Percentiles rank a stretch among this genome's conserved stretches.
These are phyloP conservation scores for Lampris incognitus DNA, from an alignment of 2,113 vertebrate genomes.

Conservation along the genomic window DNA sequence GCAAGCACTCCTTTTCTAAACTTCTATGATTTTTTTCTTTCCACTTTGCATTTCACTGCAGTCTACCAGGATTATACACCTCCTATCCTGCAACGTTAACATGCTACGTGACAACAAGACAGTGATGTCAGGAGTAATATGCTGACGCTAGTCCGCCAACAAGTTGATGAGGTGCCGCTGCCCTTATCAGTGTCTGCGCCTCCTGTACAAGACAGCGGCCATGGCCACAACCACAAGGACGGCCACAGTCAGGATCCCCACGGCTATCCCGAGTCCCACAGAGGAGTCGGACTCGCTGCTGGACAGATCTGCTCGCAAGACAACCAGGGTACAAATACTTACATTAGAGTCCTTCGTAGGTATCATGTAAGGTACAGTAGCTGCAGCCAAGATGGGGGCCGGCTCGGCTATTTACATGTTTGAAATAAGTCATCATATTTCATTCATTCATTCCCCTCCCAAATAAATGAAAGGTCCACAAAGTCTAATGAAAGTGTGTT, in stretches of 20 bases:
- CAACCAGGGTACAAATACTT: background rate
- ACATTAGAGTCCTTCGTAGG: too few species aligned
- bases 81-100: too few species aligned
- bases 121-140: background rate
- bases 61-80: background rate
- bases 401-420: too few species aligned
- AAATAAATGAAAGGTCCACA: too few species aligned
- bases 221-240: conserved; percentile 48
- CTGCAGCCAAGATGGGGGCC: too few species aligned
- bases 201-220: conserved; percentile 68
- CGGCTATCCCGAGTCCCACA: conserved; percentile 68
- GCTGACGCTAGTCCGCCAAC: background rate
- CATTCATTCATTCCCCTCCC: too few species aligned
- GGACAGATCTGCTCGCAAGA: conserved; percentile 7
- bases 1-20: background rate
- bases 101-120: conserved; percentile 4
- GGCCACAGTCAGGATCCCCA: conserved; percentile 68
- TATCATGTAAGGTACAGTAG: too few species aligned
- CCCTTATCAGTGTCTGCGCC: conserved; percentile 6
- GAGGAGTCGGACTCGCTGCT: conserved; percentile 25
- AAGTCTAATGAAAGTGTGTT: too few species aligned
- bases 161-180: too few species aligned
- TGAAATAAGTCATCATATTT: too few species aligned
- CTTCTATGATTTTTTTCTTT: background rate
- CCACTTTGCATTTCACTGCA: background rate